These are phyloP conservation scores for Bombus confusus DNA, from an alignment of 1,140 invertebrate genomes.

Conservation along the genomic window DNA sequence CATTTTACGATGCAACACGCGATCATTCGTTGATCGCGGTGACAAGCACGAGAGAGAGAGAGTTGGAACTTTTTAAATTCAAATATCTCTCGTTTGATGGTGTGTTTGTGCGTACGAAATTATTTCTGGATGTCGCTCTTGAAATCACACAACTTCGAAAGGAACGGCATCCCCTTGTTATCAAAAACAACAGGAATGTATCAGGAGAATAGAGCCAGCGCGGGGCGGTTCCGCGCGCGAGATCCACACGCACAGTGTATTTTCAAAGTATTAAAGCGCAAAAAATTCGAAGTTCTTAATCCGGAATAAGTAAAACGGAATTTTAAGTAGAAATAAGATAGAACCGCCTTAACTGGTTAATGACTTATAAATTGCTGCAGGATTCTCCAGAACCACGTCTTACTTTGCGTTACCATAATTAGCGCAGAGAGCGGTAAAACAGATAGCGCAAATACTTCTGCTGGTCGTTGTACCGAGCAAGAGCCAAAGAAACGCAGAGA, in stretches of 20 bases:
- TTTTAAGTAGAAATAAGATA: neutral
- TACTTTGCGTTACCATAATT: too few species aligned
- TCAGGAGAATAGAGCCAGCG: neutral
- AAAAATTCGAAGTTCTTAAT: conserved; percentile 6
- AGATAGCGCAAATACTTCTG: too few species aligned
- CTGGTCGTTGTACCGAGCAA: too few species aligned
- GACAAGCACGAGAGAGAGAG: neutral
- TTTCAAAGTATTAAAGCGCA: conserved; percentile 21
- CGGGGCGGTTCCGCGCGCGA: too few species aligned
- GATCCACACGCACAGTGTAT: neutral
- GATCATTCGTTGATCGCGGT: neutral
- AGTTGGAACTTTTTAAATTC: neutral
- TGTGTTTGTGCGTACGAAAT: neutral
- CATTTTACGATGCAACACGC: too few species aligned
- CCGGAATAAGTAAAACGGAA: neutral
- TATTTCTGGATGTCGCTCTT: neutral
- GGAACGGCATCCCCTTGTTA: neutral
- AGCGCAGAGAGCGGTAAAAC: too few species aligned
- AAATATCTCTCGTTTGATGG: neutral
- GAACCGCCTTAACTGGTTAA: neutral
- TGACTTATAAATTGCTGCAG: too few species aligned
- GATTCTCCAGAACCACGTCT: too few species aligned
- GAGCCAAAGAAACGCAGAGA: too few species aligned
- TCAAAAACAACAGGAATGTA: conserved; percentile 8
- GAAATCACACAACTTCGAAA: neutral